These are phyloP conservation scores for Dendrolimus kikuchii DNA, from an alignment of 1,140 invertebrate genomes.

Conservation along the genomic window DNA sequence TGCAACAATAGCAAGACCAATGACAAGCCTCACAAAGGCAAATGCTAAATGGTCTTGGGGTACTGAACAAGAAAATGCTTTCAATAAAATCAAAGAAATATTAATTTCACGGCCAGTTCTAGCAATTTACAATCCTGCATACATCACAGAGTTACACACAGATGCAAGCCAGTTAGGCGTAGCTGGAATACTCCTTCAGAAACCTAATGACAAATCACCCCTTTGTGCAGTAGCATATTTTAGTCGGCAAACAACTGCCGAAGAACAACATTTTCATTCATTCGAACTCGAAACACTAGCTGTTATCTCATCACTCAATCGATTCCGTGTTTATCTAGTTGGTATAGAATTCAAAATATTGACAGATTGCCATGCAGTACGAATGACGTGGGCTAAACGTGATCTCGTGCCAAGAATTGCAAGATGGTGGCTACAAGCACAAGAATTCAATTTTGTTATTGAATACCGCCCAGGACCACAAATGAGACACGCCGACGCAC, in stretches of 20 bases:
- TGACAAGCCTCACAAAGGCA: constrained; percentile 1
- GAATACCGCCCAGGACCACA: constrained; percentile 33
- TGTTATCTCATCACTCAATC: constrained; percentile 9
- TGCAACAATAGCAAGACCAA: constrained; percentile 1
- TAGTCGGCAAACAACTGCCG: constrained; percentile 10
- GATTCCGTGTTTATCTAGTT: no score
- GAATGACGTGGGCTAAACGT: constrained; percentile 10
- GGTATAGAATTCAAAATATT: no score
- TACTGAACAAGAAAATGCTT: not conserved
- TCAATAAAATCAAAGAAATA: not conserved
- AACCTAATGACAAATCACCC: not conserved
- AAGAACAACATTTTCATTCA: constrained; percentile 8
- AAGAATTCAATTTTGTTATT: constrained; percentile 30
- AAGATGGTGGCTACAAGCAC: constrained; percentile 35
- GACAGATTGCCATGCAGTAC: no score
- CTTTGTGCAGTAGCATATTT: constrained; percentile 10
- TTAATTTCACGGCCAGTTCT: constrained; percentile 6
- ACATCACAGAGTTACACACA: constrained; percentile 12
- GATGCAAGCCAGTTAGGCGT: constrained; percentile 14
- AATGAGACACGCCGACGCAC: constrained; percentile 26
- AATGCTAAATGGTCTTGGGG: constrained; percentile 1
- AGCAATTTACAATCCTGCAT: constrained; percentile 10
- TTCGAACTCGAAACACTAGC: constrained; percentile 15
- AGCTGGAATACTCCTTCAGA: constrained; percentile 13
- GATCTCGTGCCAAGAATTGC: constrained; percentile 30